A percentile compares a stretch with the other conserved stretches of the same genome.
These are phyloP conservation scores for Tiliacea aurago DNA, from an alignment of 2,888 invertebrate species.

Conservation along the genomic window DNA sequence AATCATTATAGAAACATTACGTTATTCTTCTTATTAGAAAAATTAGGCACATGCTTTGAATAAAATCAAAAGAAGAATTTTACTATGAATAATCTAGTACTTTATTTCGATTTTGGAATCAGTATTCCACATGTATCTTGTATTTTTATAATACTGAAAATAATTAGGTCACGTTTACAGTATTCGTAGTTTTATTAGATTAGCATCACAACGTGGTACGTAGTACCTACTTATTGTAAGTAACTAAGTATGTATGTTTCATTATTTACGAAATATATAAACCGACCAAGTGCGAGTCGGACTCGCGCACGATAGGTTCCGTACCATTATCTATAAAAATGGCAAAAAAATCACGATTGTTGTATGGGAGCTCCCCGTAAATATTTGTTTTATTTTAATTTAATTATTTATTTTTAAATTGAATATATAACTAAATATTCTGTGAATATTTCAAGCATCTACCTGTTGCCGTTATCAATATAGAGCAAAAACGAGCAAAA, in stretches of 20 bases:
- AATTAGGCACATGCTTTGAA: slow-evolving; percentile 9
- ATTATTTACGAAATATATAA: not conserved
- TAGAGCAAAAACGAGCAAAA: no score
- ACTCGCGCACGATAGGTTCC: no score
- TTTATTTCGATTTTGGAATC: slow-evolving; percentile 16
- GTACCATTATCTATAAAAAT: no score
- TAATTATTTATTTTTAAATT: no score
- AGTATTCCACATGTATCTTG: slow-evolving; percentile 27
- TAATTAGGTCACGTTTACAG: slow-evolving; percentile 24
- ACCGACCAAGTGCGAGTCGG: not conserved
- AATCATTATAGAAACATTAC: slow-evolving; percentile 1
- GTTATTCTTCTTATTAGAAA: not conserved
- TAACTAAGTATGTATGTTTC: not conserved
- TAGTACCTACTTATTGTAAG: not conserved
- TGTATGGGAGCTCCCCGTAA: no score
- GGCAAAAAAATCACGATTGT: no score
- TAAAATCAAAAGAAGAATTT: slow-evolving; percentile 4
- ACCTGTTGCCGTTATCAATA: no score
- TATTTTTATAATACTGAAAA: slow-evolving; percentile 9
- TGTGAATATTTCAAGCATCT: no score
- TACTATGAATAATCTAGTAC: not conserved
- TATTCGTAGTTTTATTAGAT: slow-evolving; percentile 15
- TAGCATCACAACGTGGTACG: not conserved
- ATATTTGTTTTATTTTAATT: no score
- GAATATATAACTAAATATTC: no score